Evolutionary conservation across 2,797 vertebrate species (phyloP), one percentile per base, ranked within the genome.

Genomic region (Sitta carolinensis): DNA sequence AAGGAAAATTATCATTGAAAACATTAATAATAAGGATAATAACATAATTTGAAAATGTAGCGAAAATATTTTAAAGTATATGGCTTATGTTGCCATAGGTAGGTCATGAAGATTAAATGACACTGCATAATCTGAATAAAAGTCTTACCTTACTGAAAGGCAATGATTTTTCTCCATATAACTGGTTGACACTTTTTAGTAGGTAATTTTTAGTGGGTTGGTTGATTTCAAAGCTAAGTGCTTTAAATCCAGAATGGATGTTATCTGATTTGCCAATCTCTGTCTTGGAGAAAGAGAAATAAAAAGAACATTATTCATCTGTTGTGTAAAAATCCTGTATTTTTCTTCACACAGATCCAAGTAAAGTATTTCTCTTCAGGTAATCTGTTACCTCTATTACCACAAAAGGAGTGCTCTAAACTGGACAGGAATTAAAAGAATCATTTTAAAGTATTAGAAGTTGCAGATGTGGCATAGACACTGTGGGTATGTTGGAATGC

Each of bases 131-230:
- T 36, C 11, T 45, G 38, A 48, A 70, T 58, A 69, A 47, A 72
- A 64, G 26, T 34, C 51, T 66, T 52, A 96, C 98, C 88, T 97
- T 96, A 64, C 66, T 97, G 87, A 98, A 97, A 88, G 84, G 84
- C 3, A 76, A 52, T 8, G 96, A 95, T 96, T 97, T 97, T 88
- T 98, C 98, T 84, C 97, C 97, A 25, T 98, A 98, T 72, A 98
- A 84, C 48, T 97, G 95, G 68, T 90, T 98, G 74, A 95, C 77
- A 47, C 89, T 98, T 96, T 94, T 97, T 91, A 98, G 68, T 58
- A 96, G 10, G 58, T 96, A 96, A 27, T 89, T 89, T 63, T 91
- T 95, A 11, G 63, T 86, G 42, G 96, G 82, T 38, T 93, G 34
- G 29, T 94, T 98, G 89, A 98, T 93, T 59, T 97, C 96, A 45